Evolutionary conservation across 1,140 invertebrate species (phyloP).

Genomic region (Chironomus striatipennis): DNA sequence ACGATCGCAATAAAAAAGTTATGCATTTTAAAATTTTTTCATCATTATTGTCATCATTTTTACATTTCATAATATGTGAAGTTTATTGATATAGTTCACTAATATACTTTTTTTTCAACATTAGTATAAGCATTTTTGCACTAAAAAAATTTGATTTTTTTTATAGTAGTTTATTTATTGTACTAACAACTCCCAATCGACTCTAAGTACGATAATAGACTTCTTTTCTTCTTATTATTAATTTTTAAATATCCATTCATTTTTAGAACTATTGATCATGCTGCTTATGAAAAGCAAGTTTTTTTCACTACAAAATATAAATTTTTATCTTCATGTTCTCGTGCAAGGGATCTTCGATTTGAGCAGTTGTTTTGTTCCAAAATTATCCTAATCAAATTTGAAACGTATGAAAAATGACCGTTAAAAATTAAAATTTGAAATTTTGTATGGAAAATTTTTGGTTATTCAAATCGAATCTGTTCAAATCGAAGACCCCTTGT

Average conservation of each 20-base stretch:
- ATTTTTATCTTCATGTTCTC: no score
- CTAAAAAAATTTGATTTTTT: constrained; percentile 2
- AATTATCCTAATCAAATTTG: no score
- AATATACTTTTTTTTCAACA: constrained; percentile 12
- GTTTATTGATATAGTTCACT: no score
- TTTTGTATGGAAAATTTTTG: no score
- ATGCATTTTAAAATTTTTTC: constrained; percentile 1
- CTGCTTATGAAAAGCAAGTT: not conserved
- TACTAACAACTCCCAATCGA: constrained; percentile 16
- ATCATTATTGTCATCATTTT: not conserved
- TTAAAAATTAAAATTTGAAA: no score
- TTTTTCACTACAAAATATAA: not conserved
- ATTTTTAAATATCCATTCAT: not conserved
- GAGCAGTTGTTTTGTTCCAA: no score
- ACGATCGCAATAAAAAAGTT: not conserved
- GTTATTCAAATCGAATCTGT: no score
- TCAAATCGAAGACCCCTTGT: no score
- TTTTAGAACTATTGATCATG: not conserved
- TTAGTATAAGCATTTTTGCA: not conserved
- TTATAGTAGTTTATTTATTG: constrained; percentile 11
- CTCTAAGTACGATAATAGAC: constrained; percentile 16
- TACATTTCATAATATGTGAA: not conserved
- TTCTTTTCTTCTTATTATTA: not conserved
- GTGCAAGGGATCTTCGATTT: no score
- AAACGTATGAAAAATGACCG: no score